Evolutionary conservation across 2,888 invertebrate species (phyloP), one percentile per base, ranked within the genome.

Genomic region (Himalopsyche kuldschensis): DNA sequence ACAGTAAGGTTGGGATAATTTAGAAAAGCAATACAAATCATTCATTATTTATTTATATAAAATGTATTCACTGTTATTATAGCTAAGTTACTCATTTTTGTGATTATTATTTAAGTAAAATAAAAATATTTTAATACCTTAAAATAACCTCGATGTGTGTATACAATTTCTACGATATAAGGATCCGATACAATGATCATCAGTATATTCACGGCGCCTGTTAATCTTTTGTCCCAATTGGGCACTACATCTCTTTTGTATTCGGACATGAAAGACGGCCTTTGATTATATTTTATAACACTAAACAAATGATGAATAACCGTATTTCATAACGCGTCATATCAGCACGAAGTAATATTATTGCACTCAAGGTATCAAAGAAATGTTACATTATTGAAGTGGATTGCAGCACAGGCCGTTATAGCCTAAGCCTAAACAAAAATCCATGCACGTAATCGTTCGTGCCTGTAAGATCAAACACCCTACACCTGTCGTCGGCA

Each of bases 401-500:
- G 55, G 55, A 55, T 55, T 55, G 20, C 55, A 55, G 55, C 55
- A 55, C 20, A 55, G 55, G 20, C 20, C 20, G 32, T 30, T 31
- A 20, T 17, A 31, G 30, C n/a, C 30, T 24, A 78, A 41, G 8
- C 55, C 55, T 46, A 78, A n/a, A n/a, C n/a, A n/a, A n/a, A n/a
- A 32, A 78, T 41, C 46, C 32, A 20, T 31, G 78, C 32, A 41
- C 35, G 35, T 78, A 79, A 79, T 79, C 47, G 82, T 79, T 82
- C 82, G 82, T 30, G 82, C 78, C 78, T 78, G 24, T 30, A 69
- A 24, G 48, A 48, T 77, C 77, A 35, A 55, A 31, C 81, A 81
- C 77, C 77, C 77, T 78, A 47, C 84, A 84, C 84, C 84, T 84
- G 84, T 63, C 84, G 84, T 30, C 31, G 35, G 35, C 27, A 27